Evolutionary conservation across 2,888 invertebrate species (phyloP), one percentile per base, ranked within the genome.

Genomic region (Aleiodes alternator): DNA sequence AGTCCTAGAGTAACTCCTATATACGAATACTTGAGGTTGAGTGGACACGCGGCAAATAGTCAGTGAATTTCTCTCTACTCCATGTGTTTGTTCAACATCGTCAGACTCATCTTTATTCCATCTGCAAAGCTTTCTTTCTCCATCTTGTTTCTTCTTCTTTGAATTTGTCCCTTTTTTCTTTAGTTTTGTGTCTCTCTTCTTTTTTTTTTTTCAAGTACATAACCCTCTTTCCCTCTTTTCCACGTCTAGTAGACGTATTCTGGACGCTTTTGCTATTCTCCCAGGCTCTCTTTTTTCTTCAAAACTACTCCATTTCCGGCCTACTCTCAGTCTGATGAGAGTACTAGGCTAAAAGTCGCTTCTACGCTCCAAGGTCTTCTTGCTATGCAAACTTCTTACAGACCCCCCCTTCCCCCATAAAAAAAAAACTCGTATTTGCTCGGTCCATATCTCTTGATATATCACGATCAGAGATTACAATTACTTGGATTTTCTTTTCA

Each of bases 21-120:
- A 59, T 66, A 75, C 55, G 38, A 72, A 59, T 12, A 53, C 48
- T 34, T 59, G 50, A 50, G 72, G 16, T 38, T 14, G 56, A 73
- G 69, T 38, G 64, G 64, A 64, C 64, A 23, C n/a, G 43, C 64
- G 64, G 64, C 64, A 64, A 64, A 64, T 48, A 64, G 64, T 64
- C 64, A 64, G 64, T 34, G 29, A 64, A 43, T 43, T 61, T 75
- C 69, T 79, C 34, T 34, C 34, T 6, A 34, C 4, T 3, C 34
- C 23, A 23, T 77, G 78, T 85, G 80, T 84, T 86, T 85, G 83
- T 80, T 78, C 74, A 83, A 82, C 81, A 81, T 77, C 79, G 81
- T 81, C 73, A 68, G 56, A 53, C 76, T 80, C 85, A 87, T 87
- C 87, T 87, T 87, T 86, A 87, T 87, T 85, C 86, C 86, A 87